Evolutionary conservation across 2,113 vertebrate genomes (phyloP).

Genomic region (Myotis lucifugus): DNA sequence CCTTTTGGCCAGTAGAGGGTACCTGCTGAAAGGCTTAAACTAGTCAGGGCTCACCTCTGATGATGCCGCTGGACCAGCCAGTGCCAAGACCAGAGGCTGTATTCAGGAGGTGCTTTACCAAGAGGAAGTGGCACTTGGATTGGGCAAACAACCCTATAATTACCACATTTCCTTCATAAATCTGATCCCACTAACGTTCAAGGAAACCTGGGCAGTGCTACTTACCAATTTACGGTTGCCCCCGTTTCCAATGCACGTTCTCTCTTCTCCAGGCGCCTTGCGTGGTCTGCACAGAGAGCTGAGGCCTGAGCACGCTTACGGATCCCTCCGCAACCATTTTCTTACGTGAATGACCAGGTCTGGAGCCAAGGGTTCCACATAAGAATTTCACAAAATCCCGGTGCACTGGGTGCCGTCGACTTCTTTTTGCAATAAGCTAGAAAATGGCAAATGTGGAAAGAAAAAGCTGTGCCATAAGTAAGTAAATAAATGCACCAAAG

Average conservation of each 20-base stretch:
- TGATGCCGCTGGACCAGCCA: background rate
- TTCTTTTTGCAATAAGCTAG: background rate
- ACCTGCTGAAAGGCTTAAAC: background rate
- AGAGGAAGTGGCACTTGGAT: background rate
- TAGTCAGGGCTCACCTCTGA: background rate
- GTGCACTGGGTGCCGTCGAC: background rate
- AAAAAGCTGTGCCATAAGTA: background rate
- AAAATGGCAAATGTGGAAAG: background rate
- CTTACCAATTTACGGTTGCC: background rate
- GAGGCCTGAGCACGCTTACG: background rate
- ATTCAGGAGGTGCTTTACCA: background rate
- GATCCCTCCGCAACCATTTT: background rate
- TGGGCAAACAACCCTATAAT: background rate
- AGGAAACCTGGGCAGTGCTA: background rate
- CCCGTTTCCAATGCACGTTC: background rate
- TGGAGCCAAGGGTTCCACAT: background rate
- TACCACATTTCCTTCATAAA: background rate
- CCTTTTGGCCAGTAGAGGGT: background rate
- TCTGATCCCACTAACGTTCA: background rate
- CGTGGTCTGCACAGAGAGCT: no score
- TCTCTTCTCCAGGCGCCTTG: background rate
- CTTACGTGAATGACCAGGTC: background rate
- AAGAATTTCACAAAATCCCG: background rate
- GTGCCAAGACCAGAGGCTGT: background rate
- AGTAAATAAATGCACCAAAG: background rate